Evolutionary conservation across 2,113 vertebrate genomes (phyloP), one percentile per base, ranked within the genome.

Genomic region (Nothocercus nigrocapillus): DNA sequence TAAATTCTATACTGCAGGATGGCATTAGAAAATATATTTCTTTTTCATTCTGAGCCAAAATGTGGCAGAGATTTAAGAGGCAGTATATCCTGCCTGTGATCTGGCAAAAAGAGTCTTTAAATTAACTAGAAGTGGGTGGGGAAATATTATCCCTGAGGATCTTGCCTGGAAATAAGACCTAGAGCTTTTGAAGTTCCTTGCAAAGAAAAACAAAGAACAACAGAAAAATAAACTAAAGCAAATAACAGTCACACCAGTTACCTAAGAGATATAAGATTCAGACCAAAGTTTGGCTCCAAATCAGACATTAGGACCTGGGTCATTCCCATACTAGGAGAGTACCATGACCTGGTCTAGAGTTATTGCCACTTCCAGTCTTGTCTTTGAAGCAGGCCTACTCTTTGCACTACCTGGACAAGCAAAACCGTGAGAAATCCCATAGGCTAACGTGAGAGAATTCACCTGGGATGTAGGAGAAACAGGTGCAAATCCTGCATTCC

Each of bases 121-220:
- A 92, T 72, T 95, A 96, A 94, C 70, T 89, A 88, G 17, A 85
- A 93, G 94, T 96, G 75, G 95, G 94, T 82, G 90, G 94, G 42
- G 64, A 95, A 96, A 85, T 93, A 94, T 92, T 95, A 96, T 53
- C 90, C 79, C 95, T 54, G 34, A 95, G 82, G 90, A 93, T 61
- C 79, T 91, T 80, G 67, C 88, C 63, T 93, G 67, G 85, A 95
- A 94, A 93, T 93, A 88, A 94, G 88, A 82, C 59, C 20, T 70
- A 21, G 28, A 93, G 38, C 92, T 94, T 96, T 96, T 96, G 88
- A 95, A 96, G 95, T 89, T 73, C 25, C 44, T 73, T 88, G 82
- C 14, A 82, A 73, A 88, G 34, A 28, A 68, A 90, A 85, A 38
- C 2, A 56, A 72, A 61, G 5, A 73, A 58, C 51, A 82, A 36